Percentiles rank a stretch among this genome's conserved stretches.
phyloP scores from a whole-genome alignment of 1,140 invertebrate genomes.

The Tetragnatha versicolor region DNA sequence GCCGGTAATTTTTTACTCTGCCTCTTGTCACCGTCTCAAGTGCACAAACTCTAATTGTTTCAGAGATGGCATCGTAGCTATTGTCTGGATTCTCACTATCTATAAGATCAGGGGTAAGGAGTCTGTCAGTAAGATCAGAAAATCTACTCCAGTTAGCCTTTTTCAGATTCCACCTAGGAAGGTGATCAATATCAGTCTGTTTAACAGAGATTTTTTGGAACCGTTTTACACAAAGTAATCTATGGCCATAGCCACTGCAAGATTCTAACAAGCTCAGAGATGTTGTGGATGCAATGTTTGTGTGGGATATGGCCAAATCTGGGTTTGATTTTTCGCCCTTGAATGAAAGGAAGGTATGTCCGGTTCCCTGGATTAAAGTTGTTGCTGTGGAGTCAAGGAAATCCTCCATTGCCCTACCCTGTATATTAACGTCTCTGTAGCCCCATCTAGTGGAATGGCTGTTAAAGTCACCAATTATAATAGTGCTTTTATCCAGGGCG shows the following conservation, averaged over 20 bases:
- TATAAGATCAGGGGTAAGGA: neutral
- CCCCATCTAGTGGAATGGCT: constrained; percentile 12
- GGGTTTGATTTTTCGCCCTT: constrained; percentile 28
- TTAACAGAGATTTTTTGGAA: neutral
- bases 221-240: neutral
- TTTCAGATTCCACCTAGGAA: constrained; percentile 16
- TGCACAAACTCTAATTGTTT: constrained; percentile 4
- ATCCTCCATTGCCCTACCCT: neutral
- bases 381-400: constrained; percentile 8
- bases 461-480: constrained; percentile 32
- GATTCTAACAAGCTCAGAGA: constrained; percentile 19
- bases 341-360: constrained; percentile 16
- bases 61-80: constrained; percentile 3
- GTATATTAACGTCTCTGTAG: neutral
- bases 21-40: neutral
- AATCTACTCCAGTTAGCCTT: constrained; percentile 3
- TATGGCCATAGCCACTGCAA: constrained; percentile 17
- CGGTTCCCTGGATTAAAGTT: neutral
- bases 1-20: constrained; percentile 7
- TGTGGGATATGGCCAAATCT: neutral
- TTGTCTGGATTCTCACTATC: neutral
- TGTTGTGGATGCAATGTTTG: neutral
- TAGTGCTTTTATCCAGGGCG: constrained; percentile 18
- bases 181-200: neutral
- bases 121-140: neutral